Evolutionary conservation across 2,888 invertebrate species (phyloP).

Genomic region (Platycheirus rosarum): DNA sequence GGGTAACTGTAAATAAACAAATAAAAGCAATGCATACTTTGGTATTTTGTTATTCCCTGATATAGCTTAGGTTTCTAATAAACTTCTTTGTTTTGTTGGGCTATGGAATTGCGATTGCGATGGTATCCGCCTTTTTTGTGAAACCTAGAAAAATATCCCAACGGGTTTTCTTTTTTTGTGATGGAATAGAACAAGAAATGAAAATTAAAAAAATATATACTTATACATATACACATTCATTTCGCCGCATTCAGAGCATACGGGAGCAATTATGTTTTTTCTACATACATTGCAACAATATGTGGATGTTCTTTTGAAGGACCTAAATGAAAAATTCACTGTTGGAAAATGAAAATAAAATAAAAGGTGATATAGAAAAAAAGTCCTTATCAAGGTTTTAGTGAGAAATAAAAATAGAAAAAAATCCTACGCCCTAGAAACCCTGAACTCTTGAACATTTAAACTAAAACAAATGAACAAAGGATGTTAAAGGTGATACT

Average conservation of each 20-base stretch:
- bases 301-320: background rate
- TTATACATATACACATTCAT: background rate
- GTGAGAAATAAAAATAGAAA: slow-evolving; percentile 13
- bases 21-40: slow-evolving; percentile 7
- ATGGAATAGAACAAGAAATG: slow-evolving; percentile 4
- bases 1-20: slow-evolving; percentile 16
- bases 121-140: slow-evolving; percentile 25
- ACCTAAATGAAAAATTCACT: slow-evolving; percentile 52
- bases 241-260: slow-evolving; percentile 26
- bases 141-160: background rate
- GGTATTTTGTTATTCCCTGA: slow-evolving; percentile 16
- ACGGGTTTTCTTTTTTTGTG: slow-evolving; percentile 2
- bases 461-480: no score
- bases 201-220: slow-evolving; percentile 44
- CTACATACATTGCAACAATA: slow-evolving; percentile 31
- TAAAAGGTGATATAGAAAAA: slow-evolving; percentile 34
- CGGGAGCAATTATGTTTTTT: slow-evolving; percentile 44
- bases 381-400: slow-evolving; percentile 17
- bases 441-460: no score
- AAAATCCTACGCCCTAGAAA: slow-evolving; percentile 4
- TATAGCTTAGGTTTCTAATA: slow-evolving; percentile 8
- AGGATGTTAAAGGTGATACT: slow-evolving; percentile 26
- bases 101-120: background rate
- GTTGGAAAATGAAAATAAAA: slow-evolving; percentile 21
- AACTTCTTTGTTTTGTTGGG: slow-evolving; percentile 3